Evolutionary conservation across 2,888 invertebrate species (phyloP).

Genomic region (Capitulum mitella): DNA sequence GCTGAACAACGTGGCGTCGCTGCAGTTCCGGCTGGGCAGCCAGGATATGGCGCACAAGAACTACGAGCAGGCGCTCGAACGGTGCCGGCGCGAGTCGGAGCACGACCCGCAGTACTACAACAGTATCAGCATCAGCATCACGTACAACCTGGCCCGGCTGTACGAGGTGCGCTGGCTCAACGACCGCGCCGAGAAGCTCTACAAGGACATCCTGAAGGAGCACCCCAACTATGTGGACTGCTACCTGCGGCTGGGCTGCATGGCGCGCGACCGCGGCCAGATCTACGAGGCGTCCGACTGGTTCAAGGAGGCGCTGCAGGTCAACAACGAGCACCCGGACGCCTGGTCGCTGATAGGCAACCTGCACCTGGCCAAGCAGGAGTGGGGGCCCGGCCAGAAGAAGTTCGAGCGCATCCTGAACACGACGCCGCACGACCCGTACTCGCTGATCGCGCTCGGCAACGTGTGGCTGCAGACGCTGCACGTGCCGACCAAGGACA

Average conservation of each 20-base stretch:
- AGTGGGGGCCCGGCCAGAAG: slow-evolving; percentile 98
- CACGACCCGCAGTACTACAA: slow-evolving; percentile 92
- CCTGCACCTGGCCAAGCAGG: slow-evolving; percentile 91
- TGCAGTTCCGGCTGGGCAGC: slow-evolving; percentile 79
- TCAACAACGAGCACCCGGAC: slow-evolving; percentile 94
- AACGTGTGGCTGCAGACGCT: slow-evolving; percentile 98
- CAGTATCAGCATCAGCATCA: slow-evolving; percentile 91
- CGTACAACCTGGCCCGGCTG: slow-evolving; percentile 88
- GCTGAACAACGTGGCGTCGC: slow-evolving; percentile 90
- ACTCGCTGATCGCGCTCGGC: slow-evolving; percentile 91
- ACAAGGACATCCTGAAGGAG: slow-evolving; percentile 92
- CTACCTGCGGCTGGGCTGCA: slow-evolving; percentile 74
- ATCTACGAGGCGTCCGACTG: slow-evolving; percentile 99
- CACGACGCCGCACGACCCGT: slow-evolving; percentile 77
- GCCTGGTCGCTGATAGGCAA: slow-evolving; percentile 97
- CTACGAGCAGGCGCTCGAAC: slow-evolving; percentile 74
- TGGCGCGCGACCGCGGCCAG: slow-evolving; percentile 98
- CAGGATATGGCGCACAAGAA: slow-evolving; percentile 73
- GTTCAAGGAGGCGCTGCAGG: slow-evolving; percentile 94
- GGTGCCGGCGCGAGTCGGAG: slow-evolving; percentile 72
- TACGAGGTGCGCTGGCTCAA: slow-evolving; percentile 87
- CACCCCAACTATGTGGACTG: slow-evolving; percentile 98
- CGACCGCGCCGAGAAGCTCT: slow-evolving; percentile 90
- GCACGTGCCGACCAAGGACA: slow-evolving; percentile 87
- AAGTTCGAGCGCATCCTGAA: slow-evolving; percentile 96